Evolutionary conservation across 2,888 invertebrate species (phyloP), one percentile per base, ranked within the genome.

Genomic region (Drosophila imparisetae): DNA sequence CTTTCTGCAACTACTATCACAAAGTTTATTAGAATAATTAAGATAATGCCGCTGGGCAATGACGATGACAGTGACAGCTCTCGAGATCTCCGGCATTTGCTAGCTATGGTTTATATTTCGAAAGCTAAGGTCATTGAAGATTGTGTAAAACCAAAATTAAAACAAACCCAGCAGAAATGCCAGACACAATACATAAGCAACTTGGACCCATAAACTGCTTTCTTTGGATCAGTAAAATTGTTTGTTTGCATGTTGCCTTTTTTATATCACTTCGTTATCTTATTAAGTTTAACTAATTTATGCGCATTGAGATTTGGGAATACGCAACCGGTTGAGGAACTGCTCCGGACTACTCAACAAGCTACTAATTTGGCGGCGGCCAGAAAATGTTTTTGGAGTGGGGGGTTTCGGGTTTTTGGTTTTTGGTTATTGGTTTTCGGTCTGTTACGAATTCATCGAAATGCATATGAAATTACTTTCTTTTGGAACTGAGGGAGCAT

Each of bases 401-500:
- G 42, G 42, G n/a, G 57, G 59, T 6, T 53, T 50, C 40, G n/a
- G 49, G 29, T n/a, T 48, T 48, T 15, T 6, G 27, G 45, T n/a
- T 42, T n/a, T 10, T 5, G 21, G 7, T 38, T 45, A 30, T 30
- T 18, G 29, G 10, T 29, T 50, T 50, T 50, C 29, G 50, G 29
- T 30, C n/a, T 30, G 27, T 52, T 52, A 38, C 53, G 62, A 49
- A 59, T 62, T 61, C 74, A 61, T 55, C 62, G 42, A 58, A 65
- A 63, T 72, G 83, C 78, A 67, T 80, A 72, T 57, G 72, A 85
- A 77, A 85, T 82, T 67, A 75, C 88, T 86, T 88, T 86, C 85
- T 83, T 89, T 83, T 69, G 64, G 48, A 71, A 66, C 63, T 66
- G 66, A 29, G 45, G 29, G 21, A 68, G 57, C 57, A 67, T 75